Evolutionary conservation across 2,888 invertebrate genomes (phyloP), one percentile per base, ranked within the genome.

Genomic region (Ophion ventricosus): DNA sequence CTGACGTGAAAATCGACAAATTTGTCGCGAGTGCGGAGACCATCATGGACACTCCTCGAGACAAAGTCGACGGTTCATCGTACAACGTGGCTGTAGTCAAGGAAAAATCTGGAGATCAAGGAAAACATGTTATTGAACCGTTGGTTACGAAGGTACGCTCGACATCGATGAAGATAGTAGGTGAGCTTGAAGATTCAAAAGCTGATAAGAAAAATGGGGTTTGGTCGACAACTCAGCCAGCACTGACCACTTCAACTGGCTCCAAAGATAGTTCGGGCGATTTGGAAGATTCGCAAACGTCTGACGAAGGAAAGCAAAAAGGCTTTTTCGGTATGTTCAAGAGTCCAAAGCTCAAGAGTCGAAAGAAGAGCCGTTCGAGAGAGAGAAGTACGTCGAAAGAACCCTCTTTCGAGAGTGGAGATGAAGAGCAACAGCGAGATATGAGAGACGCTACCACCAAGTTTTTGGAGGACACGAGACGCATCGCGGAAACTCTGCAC

Each of bases 241-340:
- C 69, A 1, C 26, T 29, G 49, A 78, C 56, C 26, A 66, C 78
- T 8, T 75, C 78, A 29, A 29, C 43, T 26, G 56, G 29, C 3
- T 54, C 81, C 1, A 83, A 83, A 74, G 82, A 81, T 23, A 66
- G 78, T 26, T 67, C 85, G n/a, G 72, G 64, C 11, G 85, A 82
- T 35, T 76, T 84, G n/a, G 85, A 87, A 59, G 86, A 87, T 43
- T 80, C 81, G 1, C 87, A 88, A 57, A 66, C 81, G 8, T 77
- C 85, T 7, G 86, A 85, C 64, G 90, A 89, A 70, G 81, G 87
- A 17, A 91, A 91, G 61, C 90, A 89, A 23, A 90, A 89, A 61
- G 88, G 90, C 17, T 91, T 93, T 43, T 92, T 93, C 17, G 89
- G 89, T 14, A 91, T 91, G 59, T 93, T 93, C 64, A 91, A 88